Evolutionary conservation across 2,888 invertebrate species (phyloP).

Genomic region (Nomada goodeniana): DNA sequence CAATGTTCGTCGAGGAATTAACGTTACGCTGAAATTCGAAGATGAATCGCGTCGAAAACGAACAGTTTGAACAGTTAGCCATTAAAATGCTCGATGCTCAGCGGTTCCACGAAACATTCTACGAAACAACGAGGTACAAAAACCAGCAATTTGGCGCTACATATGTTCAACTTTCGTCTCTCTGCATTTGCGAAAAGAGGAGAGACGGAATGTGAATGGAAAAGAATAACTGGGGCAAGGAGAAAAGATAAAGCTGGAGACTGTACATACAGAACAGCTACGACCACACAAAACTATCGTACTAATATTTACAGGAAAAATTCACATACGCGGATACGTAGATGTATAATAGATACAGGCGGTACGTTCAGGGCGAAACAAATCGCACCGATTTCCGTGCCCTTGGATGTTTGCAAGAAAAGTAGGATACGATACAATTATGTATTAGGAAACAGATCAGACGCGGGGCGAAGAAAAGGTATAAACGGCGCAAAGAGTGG

Average conservation of each 20-base stretch:
- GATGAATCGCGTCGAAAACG: constrained; percentile 1
- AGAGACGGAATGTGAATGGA: neutral
- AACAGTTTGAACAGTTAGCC: constrained; percentile 16
- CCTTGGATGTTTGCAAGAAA: constrained; percentile 27
- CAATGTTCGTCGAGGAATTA: neutral
- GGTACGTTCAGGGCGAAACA: constrained; percentile 51
- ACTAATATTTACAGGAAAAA: constrained; percentile 58
- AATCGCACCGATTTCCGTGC: constrained; percentile 29
- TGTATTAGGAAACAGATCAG: constrained; percentile 28
- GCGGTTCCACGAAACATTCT: constrained; percentile 14
- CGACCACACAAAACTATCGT: constrained; percentile 53
- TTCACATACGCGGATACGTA: constrained; percentile 38
- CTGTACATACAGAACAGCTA: constrained; percentile 47
- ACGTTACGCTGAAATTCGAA: neutral
- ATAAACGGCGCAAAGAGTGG: constrained; percentile 63
- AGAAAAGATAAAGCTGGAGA: constrained; percentile 14
- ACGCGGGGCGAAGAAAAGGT: constrained; percentile 53
- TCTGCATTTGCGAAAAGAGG: neutral
- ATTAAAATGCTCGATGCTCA: constrained; percentile 28
- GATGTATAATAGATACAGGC: constrained; percentile 16
- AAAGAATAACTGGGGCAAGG: neutral
- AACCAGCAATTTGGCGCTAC: neutral
- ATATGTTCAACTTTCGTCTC: constrained; percentile 7
- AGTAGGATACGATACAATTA: constrained; percentile 25
- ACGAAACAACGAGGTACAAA: constrained; percentile 26